Percentiles rank a stretch among this genome's conserved stretches.
Evolutionary conservation across 2,113 vertebrate species (phyloP).

Genomic region (Heterotis niloticus): DNA sequence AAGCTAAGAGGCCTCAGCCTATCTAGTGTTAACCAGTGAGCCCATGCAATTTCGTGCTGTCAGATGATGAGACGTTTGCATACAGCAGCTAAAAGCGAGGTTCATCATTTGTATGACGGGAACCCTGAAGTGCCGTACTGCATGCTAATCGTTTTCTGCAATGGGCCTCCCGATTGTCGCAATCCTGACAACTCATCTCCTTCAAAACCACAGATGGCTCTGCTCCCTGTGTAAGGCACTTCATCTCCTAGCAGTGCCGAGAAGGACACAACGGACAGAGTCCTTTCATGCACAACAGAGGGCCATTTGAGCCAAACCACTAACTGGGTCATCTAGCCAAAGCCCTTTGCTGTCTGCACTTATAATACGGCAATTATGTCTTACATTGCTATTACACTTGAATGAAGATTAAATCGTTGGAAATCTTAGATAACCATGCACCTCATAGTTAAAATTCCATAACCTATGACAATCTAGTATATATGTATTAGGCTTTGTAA

Average conservation of each 20-base stretch:
- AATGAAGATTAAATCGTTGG: no score
- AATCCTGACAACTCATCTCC: background rate
- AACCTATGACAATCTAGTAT: background rate
- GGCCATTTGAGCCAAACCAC: constrained; percentile 7
- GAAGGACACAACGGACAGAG: no score
- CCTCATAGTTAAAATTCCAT: background rate
- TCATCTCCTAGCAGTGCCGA: constrained; percentile 1
- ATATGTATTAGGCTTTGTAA: background rate
- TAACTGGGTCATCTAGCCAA: constrained; percentile 15
- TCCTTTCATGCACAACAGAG: background rate
- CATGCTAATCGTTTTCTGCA: no score
- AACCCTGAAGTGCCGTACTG: no score
- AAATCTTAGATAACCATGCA: background rate
- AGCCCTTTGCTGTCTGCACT: constrained; percentile 5
- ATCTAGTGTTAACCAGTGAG: no score
- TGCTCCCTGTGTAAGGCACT: background rate
- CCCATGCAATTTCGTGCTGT: no score
- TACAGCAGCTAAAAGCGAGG: no score
- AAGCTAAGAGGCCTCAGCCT: no score
- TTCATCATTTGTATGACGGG: no score
- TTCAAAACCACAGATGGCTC: background rate
- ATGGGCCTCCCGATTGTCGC: no score
- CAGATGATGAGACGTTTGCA: no score
- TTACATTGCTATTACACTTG: background rate
- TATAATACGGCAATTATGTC: background rate